Evolutionary conservation across 2,113 vertebrate genomes (phyloP).

Genomic region (Albula glossodonta): DNA sequence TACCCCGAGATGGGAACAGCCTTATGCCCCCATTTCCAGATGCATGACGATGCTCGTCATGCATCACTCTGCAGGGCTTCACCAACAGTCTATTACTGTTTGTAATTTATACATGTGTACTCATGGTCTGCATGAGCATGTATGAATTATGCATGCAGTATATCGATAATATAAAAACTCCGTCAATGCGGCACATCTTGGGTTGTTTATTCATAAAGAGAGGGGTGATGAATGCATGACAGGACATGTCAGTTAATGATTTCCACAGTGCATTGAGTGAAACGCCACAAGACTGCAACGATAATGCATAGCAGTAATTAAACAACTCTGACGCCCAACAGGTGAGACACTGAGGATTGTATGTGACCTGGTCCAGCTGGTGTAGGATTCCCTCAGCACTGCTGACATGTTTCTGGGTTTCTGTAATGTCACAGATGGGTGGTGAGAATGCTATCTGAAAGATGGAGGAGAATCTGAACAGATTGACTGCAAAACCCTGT

Average conservation of each 20-base stretch:
- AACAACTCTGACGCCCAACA: neutral
- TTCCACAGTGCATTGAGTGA: neutral
- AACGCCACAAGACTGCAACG: conserved; percentile 1
- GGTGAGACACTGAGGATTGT: neutral
- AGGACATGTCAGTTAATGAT: conserved; percentile 6
- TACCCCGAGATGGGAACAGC: no score
- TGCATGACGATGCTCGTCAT: no score
- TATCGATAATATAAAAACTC: no score
- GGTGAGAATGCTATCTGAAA: neutral
- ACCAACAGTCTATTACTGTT: no score
- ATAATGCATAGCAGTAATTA: neutral
- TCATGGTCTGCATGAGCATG: no score
- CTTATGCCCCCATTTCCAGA: no score
- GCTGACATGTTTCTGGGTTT: neutral
- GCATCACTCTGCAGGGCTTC: no score
- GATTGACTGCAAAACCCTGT: neutral
- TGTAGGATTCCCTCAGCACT: neutral
- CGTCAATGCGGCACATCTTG: no score
- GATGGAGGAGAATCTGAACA: neutral
- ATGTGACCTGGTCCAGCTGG: neutral
- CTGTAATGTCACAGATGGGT: neutral
- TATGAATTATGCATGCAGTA: no score
- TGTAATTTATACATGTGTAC: no score
- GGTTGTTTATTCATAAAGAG: neutral
- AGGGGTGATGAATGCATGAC: neutral